These are phyloP conservation scores for Drymodes brunneopygia DNA, from an alignment of 2,113 vertebrate genomes.

Conservation along the genomic window DNA sequence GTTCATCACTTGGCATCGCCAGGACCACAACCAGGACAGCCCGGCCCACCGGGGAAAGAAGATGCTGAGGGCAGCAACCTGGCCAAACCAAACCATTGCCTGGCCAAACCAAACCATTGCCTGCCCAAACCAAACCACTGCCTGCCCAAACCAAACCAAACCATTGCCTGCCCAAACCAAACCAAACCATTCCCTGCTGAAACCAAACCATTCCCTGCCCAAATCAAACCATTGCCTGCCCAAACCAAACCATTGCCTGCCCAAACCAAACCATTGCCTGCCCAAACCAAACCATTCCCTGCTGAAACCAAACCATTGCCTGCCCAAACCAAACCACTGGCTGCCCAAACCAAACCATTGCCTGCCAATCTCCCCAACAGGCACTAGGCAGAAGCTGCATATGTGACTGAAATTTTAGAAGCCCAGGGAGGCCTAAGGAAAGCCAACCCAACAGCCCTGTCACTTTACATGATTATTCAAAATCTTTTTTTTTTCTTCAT, in stretches of 20 bases:
- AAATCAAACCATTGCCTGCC: no score
- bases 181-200: no score
- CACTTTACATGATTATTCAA: neutral
- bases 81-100: neutral
- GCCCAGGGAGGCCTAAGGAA: neutral
- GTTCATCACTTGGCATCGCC: neutral
- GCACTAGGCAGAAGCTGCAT: neutral
- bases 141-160: no score
- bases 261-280: no score
- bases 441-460: neutral
- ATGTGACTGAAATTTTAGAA: neutral
- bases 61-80: neutral
- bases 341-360: neutral
- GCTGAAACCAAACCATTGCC: no score
- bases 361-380: neutral
- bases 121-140: neutral
- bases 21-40: neutral
- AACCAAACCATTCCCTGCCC: no score
- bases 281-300: no score
- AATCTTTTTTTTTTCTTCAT: neutral
- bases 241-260: no score
- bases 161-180: neutral
- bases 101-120: no score
- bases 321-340: no score
- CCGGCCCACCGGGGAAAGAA: neutral